Evolutionary conservation across 2,797 vertebrate genomes (phyloP), one percentile per base, ranked within the genome.

Genomic region (Borostomias antarcticus): DNA sequence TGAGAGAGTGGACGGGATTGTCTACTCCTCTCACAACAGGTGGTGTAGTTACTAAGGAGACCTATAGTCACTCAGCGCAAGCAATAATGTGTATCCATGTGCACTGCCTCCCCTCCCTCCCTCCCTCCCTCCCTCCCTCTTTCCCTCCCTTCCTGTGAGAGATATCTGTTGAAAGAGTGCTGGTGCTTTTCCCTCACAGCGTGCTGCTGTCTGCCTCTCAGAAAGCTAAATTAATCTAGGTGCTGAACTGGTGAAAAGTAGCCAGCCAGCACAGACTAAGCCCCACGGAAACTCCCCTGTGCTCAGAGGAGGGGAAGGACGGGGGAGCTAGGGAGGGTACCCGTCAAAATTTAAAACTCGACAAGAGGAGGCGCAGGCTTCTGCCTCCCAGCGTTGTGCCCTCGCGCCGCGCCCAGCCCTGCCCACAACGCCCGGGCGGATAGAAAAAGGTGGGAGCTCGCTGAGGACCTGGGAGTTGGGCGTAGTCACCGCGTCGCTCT

Each of bases 241-340:
- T 78, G 75, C 76, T 90, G 77, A 79, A 74, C 82, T 81, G 83
- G 78, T 85, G 69, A 71, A 85, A 75, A 81, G 67, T 73, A 66
- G 61, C 73, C 23, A 69, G 40, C 2, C 64, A 64, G 66, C 77
- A 45, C 60, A 69, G 61, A 60, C 77, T 70, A 78, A n/a, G n/a
- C 51, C 54, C 66, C 74, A 66, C 74, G 64, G 70, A 66, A 76
- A 73, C 59, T 40, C 48, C 48, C 17, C 40, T 45, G 40, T 17
- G 69, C 78, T 81, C 74, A 62, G 66, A 71, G 66, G 74, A 73
- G 28, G 0, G 21, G 62, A 19, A 35, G 64, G 73, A 73, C 66
- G 68, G 80, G 74, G 68, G 80, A 72, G 47, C 64, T 75, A 71
- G 13, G 33, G 75, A 71, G 64, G 30, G 23, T 77, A 75, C 58